These are phyloP conservation scores for Pycnonotus jocosus DNA, from an alignment of 2,113 vertebrate species.

Conservation along the genomic window DNA sequence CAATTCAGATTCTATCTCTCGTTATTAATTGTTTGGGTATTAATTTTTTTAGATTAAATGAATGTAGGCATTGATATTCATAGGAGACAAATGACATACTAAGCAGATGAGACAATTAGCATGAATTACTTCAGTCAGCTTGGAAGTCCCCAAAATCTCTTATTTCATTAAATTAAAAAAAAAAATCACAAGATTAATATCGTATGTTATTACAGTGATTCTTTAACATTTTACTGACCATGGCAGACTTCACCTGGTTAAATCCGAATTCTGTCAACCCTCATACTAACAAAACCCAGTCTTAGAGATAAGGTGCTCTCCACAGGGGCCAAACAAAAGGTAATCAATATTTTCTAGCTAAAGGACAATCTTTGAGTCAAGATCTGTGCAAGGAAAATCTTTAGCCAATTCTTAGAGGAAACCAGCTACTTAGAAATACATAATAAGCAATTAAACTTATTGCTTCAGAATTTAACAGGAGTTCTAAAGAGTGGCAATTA, in stretches of 20 bases:
- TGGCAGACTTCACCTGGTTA: slow-evolving; percentile 50
- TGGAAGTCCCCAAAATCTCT: background rate
- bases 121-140: slow-evolving; percentile 27
- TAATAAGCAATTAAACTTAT: slow-evolving; percentile 54
- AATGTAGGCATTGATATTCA: slow-evolving; percentile 13
- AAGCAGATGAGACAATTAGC: slow-evolving; percentile 20
- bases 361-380: slow-evolving; percentile 44
- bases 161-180: background rate
- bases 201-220: background rate
- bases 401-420: slow-evolving; percentile 51
- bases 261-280: slow-evolving; percentile 65
- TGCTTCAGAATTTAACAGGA: slow-evolving; percentile 29
- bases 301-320: slow-evolving; percentile 52
- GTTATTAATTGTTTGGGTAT: background rate
- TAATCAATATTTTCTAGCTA: slow-evolving; percentile 65
- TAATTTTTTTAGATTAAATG: slow-evolving; percentile 47
- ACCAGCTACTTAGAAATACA: slow-evolving; percentile 38
- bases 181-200: background rate
- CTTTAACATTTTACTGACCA: slow-evolving; percentile 18
- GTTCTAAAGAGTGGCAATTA: background rate
- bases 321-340: slow-evolving; percentile 46
- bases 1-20: background rate
- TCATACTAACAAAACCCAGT: slow-evolving; percentile 41
- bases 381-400: slow-evolving; percentile 41
- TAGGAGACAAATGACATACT: background rate